phyloP scores from a whole-genome alignment of 2,888 invertebrate genomes.

The Seira musarum region DNA sequence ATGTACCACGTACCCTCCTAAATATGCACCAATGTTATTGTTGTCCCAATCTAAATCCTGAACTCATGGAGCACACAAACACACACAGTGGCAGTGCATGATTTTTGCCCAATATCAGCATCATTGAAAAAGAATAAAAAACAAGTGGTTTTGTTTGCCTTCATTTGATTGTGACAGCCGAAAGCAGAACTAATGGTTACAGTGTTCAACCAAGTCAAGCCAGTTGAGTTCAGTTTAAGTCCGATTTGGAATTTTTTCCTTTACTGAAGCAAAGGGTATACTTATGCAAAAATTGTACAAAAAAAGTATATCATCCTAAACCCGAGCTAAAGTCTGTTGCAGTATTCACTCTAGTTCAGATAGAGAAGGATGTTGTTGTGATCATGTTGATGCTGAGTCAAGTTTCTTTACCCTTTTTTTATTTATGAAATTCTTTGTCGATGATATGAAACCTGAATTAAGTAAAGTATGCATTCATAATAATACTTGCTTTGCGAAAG shows the following conservation, averaged over 20 bases:
- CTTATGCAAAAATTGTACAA: neutral
- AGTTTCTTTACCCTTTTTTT: neutral
- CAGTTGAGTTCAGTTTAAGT: neutral
- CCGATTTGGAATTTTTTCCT: neutral
- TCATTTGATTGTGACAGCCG: neutral
- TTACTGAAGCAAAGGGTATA: no score
- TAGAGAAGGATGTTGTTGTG: slow-evolving; percentile 37
- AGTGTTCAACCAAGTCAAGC: neutral
- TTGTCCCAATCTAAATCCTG: no score
- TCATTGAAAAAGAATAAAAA: no score
- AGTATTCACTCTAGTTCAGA: slow-evolving; percentile 34
- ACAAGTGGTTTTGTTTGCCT: no score
- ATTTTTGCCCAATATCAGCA: no score
- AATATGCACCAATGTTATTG: no score
- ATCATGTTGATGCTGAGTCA: neutral
- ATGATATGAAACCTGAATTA: slow-evolving; percentile 62
- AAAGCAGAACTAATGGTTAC: neutral
- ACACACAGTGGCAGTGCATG: no score
- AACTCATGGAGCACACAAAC: no score
- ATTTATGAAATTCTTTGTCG: slow-evolving; percentile 35
- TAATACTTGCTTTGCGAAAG: no score
- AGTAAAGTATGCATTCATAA: no score
- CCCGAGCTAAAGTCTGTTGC: slow-evolving; percentile 38
- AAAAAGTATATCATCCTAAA: slow-evolving; percentile 18
- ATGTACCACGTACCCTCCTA: no score